phyloP scores from a whole-genome alignment of 2,888 invertebrate genomes.

The Lycocerus yunnanus region DNA sequence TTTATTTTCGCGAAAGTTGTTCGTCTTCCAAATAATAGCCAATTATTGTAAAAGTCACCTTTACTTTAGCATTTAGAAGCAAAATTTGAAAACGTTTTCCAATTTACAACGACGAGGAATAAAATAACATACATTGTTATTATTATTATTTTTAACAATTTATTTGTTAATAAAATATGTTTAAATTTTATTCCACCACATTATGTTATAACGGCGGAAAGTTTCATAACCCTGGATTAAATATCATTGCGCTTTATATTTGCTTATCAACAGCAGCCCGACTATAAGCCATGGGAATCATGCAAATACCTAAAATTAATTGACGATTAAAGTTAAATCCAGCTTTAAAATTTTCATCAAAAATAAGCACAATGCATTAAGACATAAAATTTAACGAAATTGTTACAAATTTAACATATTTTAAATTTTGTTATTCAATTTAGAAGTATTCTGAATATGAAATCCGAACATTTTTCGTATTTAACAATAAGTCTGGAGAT shows the following conservation, averaged over 20 bases:
- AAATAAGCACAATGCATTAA: neutral
- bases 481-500: neutral
- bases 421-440: neutral
- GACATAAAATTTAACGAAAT: neutral
- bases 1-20: neutral
- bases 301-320: constrained; percentile 19
- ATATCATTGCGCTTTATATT: neutral
- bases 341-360: constrained; percentile 13
- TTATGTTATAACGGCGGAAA: neutral
- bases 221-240: neutral
- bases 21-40: neutral
- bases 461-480: neutral
- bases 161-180: neutral
- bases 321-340: constrained; percentile 15
- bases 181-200: neutral
- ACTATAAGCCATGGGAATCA: constrained; percentile 9
- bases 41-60: neutral
- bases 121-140: neutral
- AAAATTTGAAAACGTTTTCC: neutral
- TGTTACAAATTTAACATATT: neutral
- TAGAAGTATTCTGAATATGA: neutral
- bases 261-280: neutral
- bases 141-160: too few relatives aligned
- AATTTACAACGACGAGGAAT: neutral
- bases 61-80: neutral